Conservation (phyloP, 1,140 invertebrate species). For the Glossosoma conforme region DNA sequence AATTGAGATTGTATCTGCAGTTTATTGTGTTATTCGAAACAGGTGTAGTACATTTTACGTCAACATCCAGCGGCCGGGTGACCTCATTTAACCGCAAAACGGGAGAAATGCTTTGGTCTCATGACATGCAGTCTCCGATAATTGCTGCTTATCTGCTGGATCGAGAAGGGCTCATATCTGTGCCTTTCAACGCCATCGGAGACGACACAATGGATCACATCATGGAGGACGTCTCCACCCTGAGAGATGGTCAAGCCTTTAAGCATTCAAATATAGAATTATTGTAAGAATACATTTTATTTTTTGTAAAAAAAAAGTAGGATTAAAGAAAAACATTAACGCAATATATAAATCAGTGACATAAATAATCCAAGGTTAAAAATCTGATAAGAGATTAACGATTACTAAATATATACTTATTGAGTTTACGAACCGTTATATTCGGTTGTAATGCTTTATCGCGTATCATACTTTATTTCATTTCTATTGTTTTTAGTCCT, state of each 20-base stretch:
- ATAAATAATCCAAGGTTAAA: too few relatives aligned
- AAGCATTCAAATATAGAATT: conserved; percentile 63
- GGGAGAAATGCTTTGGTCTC: conserved; percentile 79
- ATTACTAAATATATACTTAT: too few relatives aligned
- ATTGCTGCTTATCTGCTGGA: conserved; percentile 84
- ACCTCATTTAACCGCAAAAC: conserved; percentile 71
- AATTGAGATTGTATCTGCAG: not conserved
- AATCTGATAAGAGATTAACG: too few relatives aligned
- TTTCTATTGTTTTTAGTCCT: conserved; percentile 57
- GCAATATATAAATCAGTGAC: too few relatives aligned
- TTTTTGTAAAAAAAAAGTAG: too few relatives aligned
- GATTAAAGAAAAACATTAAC: too few relatives aligned
- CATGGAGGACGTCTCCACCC: conserved; percentile 55
- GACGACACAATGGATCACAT: conserved; percentile 77
- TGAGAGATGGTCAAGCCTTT: conserved; percentile 54
- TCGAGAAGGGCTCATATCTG: conserved; percentile 70
- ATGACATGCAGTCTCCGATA: conserved; percentile 82
- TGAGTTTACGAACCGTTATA: too few relatives aligned
- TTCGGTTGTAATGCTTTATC: not conserved
- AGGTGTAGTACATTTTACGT: conserved; percentile 85
- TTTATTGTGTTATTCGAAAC: conserved; percentile 15
- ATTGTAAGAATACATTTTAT: conserved; percentile 57
- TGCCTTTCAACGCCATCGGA: conserved; percentile 88
- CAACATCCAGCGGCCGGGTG: conserved; percentile 80
- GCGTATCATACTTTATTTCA: not conserved